Evolutionary conservation across 2,888 invertebrate genomes (phyloP).

Genomic region (Cryptocheilus praepositus): DNA sequence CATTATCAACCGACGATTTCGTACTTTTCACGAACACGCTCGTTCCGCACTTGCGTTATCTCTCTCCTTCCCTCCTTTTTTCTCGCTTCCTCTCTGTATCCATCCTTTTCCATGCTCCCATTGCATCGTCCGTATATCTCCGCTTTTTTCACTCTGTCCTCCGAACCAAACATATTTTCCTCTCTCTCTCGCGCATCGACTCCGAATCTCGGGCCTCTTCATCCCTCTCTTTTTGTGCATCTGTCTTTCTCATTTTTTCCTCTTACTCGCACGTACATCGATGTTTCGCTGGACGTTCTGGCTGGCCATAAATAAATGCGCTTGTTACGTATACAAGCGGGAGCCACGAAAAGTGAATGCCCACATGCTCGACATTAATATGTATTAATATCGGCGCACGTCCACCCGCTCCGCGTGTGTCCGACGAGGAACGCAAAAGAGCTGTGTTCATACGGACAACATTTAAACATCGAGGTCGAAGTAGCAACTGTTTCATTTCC

Average conservation of each 20-base stretch:
- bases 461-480: too few relatives aligned
- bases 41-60: constrained; percentile 30
- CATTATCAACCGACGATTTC: constrained; percentile 70
- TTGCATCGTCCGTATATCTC: neutral
- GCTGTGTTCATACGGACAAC: too few relatives aligned
- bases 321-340: constrained; percentile 36
- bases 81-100: constrained; percentile 14
- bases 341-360: constrained; percentile 39
- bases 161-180: neutral
- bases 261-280: constrained; percentile 2
- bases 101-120: constrained; percentile 3
- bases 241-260: neutral
- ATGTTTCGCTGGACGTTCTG: constrained; percentile 24
- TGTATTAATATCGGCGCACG: constrained; percentile 32
- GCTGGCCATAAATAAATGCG: constrained; percentile 43
- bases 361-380: constrained; percentile 43
- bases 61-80: constrained; percentile 9
- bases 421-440: neutral
- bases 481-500: too few relatives aligned
- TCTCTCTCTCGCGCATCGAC: neutral
- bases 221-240: too few relatives aligned
- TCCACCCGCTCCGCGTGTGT: constrained; percentile 4
- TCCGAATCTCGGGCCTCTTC: too few relatives aligned
- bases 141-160: neutral
- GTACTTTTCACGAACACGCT: constrained; percentile 64